Conservation (phyloP, 2,888 invertebrate species). For the Leptura quadrifasciata region DNA sequence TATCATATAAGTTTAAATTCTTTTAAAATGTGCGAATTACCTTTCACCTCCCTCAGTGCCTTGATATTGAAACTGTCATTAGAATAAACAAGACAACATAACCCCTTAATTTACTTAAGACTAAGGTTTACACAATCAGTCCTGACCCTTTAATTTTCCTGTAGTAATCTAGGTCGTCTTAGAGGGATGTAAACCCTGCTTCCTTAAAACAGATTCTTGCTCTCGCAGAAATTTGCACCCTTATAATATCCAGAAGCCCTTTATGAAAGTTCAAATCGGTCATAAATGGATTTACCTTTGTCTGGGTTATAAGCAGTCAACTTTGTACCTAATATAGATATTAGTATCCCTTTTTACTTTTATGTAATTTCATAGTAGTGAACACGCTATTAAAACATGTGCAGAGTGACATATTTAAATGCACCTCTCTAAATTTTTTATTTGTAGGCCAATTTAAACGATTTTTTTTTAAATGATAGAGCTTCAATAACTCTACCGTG, state of each 20-base stretch:
- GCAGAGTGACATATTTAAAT: no score
- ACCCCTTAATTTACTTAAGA: constrained; percentile 35
- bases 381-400: background rate
- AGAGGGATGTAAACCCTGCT: constrained; percentile 25
- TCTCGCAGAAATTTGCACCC: constrained; percentile 31
- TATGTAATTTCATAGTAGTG: background rate
- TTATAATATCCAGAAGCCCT: constrained; percentile 26
- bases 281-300: constrained; percentile 41
- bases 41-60: background rate
- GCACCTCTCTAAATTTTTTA: no score
- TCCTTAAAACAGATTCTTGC: constrained; percentile 14
- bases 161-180: constrained; percentile 39
- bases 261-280: constrained; percentile 11
- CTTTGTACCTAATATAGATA: background rate
- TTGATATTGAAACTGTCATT: background rate
- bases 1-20: no score
- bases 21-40: no score
- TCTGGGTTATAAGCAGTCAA: constrained; percentile 19
- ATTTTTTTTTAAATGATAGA: no score
- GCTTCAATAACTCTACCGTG: no score
- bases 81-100: constrained; percentile 31
- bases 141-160: constrained; percentile 35
- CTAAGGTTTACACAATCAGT: constrained; percentile 31
- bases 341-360: background rate
- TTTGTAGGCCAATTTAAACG: no score